phyloP scores from a whole-genome alignment of 2,888 invertebrate species.

The Drosophila neutralis region DNA sequence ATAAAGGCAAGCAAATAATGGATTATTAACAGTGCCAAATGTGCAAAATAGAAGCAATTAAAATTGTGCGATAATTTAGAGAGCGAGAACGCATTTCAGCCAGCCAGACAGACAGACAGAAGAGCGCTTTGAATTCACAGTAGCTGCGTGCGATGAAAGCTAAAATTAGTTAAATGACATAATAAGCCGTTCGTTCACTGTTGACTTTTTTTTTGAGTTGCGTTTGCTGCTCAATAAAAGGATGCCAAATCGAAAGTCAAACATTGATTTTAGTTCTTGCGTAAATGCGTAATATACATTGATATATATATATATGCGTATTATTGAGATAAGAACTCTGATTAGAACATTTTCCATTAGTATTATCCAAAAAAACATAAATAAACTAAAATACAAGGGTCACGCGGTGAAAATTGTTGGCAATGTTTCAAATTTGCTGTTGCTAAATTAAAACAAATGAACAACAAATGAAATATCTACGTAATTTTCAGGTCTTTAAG shows the following conservation, averaged over 20 bases:
- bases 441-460: constrained; percentile 51
- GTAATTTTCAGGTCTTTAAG: constrained; percentile 62
- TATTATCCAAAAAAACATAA: constrained; percentile 12
- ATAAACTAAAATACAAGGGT: constrained; percentile 45
- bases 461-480: constrained; percentile 53
- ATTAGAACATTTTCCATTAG: constrained; percentile 6
- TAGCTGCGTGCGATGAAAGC: constrained; percentile 56
- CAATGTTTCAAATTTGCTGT: constrained; percentile 53
- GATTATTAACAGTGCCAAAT: constrained; percentile 21
- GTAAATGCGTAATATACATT: neutral
- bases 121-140: constrained; percentile 29
- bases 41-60: constrained; percentile 29
- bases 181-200: constrained; percentile 59
- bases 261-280: neutral
- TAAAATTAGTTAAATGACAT: constrained; percentile 76
- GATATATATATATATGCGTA: neutral
- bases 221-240: constrained; percentile 37
- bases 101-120: neutral
- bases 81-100: constrained; percentile 11
- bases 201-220: constrained; percentile 51
- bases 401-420: constrained; percentile 74
- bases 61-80: constrained; percentile 19
- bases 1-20: constrained; percentile 30
- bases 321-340: neutral
- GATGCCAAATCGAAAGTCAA: constrained; percentile 17